Evolutionary conservation across 2,888 invertebrate species (phyloP), one percentile per base, ranked within the genome.

Genomic region (Neuroscelio doddi): DNA sequence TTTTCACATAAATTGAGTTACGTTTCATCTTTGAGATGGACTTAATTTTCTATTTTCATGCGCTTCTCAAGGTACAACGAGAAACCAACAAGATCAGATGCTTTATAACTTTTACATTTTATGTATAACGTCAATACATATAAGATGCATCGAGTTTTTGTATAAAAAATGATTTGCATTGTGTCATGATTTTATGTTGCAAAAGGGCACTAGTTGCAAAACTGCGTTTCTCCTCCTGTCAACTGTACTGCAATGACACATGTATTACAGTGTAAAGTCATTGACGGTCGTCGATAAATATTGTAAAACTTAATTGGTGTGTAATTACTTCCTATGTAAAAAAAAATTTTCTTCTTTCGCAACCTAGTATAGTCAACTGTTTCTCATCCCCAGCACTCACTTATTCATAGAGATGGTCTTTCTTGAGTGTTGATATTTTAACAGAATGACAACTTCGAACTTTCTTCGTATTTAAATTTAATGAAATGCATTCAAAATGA

Each of bases 141-240:
- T 55, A 52, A 59, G 39, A 58, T 3, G 12, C 39, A 39, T 57
- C 27, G 15, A 59, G 58, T 61, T 61, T 52, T 49, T 61, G 61
- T 50, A 34, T 14, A 24, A 15, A 52, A 29, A 30, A 44, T 36
- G 49, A 53, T 38, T 42, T 61, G 44, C 49, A 55, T 55, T 49
- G 44, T 34, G 41, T 44, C 46, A 52, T 52, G 34, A 50, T 44
- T 62, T 50, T 8, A 32, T 5, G 14, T 27, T 39, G 50, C 27
- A 38, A 32, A 51, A 12, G 14, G 45, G 21, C 42, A 34, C 21
- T 29, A 21, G 39, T 51, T 51, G 39, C 49, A 49, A n/a, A 53
- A 16, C 36, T 50, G 62, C 50, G 50, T 49, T 51, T 46, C 10
- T 32, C 30, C 32, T 61, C 29, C 49, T 49, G 14, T 53, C 21